Conservation (phyloP, 2,797 vertebrate species). For the Philypnodon macrostomus region DNA sequence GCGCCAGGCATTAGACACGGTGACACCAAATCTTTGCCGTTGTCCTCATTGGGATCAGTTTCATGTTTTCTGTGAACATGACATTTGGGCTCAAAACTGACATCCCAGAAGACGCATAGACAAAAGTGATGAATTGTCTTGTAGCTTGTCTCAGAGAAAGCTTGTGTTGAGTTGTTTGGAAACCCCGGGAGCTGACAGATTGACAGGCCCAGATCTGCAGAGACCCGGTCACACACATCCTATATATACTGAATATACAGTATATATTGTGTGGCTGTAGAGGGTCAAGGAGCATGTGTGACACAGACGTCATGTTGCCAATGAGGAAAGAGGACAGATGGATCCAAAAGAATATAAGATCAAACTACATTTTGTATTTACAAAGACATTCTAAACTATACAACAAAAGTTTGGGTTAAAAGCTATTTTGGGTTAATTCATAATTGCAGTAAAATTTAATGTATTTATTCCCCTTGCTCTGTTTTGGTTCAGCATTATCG, state of each 20-base stretch:
- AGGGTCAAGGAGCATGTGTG: slow-evolving; percentile 10
- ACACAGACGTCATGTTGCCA: slow-evolving; percentile 17
- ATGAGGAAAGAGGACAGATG: slow-evolving; percentile 2
- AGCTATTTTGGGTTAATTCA: too few species aligned
- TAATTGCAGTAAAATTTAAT: too few species aligned
- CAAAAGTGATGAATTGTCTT: slow-evolving; percentile 65
- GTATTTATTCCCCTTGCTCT: too few species aligned
- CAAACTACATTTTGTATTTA: too few species aligned
- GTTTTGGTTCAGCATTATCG: too few species aligned
- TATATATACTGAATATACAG: slow-evolving; percentile 9
- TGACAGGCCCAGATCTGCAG: slow-evolving; percentile 51
- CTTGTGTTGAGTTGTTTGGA: slow-evolving; percentile 56
- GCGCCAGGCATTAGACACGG: slow-evolving; percentile 12
- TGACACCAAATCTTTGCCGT: slow-evolving; percentile 28
- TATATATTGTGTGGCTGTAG: slow-evolving; percentile 14
- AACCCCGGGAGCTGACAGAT: slow-evolving; percentile 53
- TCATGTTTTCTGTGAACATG: slow-evolving; percentile 36
- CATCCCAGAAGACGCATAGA: slow-evolving; percentile 52
- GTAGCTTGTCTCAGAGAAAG: slow-evolving; percentile 48
- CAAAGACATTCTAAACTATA: not conserved
- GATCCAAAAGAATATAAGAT: slow-evolving; percentile 1
- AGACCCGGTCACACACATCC: slow-evolving; percentile 52
- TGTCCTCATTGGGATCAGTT: not conserved
- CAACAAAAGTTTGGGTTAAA: too few species aligned
- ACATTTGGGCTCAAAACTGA: slow-evolving; percentile 37